phyloP scores from a whole-genome alignment of 2,797 vertebrate species.

The Carcharodon carcharias region DNA sequence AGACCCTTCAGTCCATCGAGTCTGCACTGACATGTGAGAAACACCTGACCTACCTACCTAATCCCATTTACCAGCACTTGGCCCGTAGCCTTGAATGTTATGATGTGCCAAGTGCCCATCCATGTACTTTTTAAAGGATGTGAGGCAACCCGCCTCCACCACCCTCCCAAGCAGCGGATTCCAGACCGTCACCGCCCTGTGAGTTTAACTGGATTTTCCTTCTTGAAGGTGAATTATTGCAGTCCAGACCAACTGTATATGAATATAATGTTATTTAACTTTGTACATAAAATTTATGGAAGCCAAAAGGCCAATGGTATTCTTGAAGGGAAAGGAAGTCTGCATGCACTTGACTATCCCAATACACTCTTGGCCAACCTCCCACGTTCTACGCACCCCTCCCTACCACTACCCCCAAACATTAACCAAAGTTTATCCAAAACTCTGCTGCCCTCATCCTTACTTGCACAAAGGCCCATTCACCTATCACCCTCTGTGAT shows the following conservation, averaged over 20 bases:
- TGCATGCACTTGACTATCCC: background rate
- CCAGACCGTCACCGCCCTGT: too few species aligned
- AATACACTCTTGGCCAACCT: background rate
- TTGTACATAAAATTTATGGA: background rate
- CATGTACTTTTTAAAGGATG: too few species aligned
- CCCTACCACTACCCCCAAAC: too few species aligned
- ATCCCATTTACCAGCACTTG: too few species aligned
- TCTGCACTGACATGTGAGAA: too few species aligned
- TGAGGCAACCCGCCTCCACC: too few species aligned
- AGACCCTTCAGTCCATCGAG: too few species aligned
- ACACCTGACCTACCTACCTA: too few species aligned
- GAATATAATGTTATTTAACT: background rate
- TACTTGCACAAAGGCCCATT: background rate
- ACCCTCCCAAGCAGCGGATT: too few species aligned
- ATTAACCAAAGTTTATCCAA: background rate
- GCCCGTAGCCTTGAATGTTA: too few species aligned
- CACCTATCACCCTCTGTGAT: background rate
- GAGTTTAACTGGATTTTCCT: background rate
- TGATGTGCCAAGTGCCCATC: too few species aligned
- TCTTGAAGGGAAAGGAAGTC: background rate
- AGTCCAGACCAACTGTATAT: background rate
- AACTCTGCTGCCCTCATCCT: background rate
- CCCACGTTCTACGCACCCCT: background rate
- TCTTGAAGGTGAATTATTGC: background rate
- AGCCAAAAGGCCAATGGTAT: background rate